Conservation (phyloP, 2,797 vertebrate species). For the Notolepis coatsorum region DNA sequence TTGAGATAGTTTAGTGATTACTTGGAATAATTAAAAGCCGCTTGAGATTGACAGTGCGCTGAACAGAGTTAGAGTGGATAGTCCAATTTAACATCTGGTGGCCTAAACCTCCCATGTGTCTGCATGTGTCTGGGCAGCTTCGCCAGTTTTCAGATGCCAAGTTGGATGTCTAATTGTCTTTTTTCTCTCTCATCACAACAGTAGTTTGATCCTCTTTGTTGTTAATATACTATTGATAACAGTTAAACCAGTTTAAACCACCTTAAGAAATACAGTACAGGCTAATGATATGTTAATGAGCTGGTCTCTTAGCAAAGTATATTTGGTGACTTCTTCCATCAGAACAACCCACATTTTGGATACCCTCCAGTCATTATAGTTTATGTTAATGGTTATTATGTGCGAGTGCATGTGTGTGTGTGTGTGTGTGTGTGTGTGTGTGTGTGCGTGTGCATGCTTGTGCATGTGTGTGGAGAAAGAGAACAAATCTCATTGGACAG, state of each 20-base stretch:
- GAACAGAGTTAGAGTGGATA: slow-evolving; percentile 1
- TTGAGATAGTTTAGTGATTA: not conserved
- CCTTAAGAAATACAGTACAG: slow-evolving; percentile 22
- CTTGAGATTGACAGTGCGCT: not conserved
- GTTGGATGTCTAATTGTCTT: not conserved
- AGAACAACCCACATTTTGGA: not conserved
- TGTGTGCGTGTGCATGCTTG: slow-evolving; percentile 4
- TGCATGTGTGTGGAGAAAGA: not conserved
- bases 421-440: not conserved
- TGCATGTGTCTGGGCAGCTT: slow-evolving; percentile 5
- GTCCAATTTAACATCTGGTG: slow-evolving; percentile 7
- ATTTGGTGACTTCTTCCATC: slow-evolving; percentile 15
- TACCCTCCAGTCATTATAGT: not conserved
- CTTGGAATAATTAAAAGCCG: not conserved
- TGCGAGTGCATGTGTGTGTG: not conserved
- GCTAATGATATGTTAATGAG: slow-evolving; percentile 70
- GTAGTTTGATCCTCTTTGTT: slow-evolving; percentile 19
- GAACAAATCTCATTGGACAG: slow-evolving; percentile 36
- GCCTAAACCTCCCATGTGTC: slow-evolving; percentile 6
- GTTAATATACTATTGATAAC: slow-evolving; percentile 15
- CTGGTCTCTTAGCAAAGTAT: slow-evolving; percentile 74
- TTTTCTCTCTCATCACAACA: not conserved
- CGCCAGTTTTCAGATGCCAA: slow-evolving; percentile 29
- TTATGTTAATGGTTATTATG: not conserved
- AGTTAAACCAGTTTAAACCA: not conserved